phyloP scores from a whole-genome alignment of 2,113 vertebrate species.

The Bothrops jararaca region DNA sequence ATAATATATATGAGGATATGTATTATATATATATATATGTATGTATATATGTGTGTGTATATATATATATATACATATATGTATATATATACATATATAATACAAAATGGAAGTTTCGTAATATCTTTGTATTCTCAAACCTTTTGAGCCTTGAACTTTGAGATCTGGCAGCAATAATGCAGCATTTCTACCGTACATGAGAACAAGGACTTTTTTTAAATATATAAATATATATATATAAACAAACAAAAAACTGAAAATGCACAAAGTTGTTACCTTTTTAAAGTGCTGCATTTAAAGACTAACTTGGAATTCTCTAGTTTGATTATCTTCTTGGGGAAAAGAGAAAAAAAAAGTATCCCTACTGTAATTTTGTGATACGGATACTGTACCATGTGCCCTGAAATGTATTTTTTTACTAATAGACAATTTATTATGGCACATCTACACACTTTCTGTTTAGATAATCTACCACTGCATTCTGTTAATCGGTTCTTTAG shows the following conservation, averaged over 20 bases:
- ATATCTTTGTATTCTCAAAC: slow-evolving; percentile 98
- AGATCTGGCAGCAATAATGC: slow-evolving; percentile 94
- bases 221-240: slow-evolving; percentile 29
- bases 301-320: slow-evolving; percentile 86
- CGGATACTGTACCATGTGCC: slow-evolving; percentile 96
- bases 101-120: slow-evolving; percentile 80
- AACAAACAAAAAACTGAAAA: slow-evolving; percentile 66
- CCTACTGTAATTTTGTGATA: slow-evolving; percentile 97
- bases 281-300: slow-evolving; percentile 95
- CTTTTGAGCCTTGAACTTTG: slow-evolving; percentile 97
- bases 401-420: slow-evolving; percentile 99
- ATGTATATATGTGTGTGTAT: too few species aligned
- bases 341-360: slow-evolving; percentile 69
- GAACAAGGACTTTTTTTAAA: slow-evolving; percentile 91
- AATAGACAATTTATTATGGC: slow-evolving; percentile 99
- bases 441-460: slow-evolving; percentile 93
- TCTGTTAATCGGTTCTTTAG: slow-evolving; percentile 86
- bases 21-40: not conserved
- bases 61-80: not conserved
- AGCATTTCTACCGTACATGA: slow-evolving; percentile 89
- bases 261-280: slow-evolving; percentile 93
- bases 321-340: slow-evolving; percentile 84
- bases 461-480: slow-evolving; percentile 95
- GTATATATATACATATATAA: slow-evolving; percentile 81
- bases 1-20: slow-evolving; percentile 61